A percentile compares a stretch with the other conserved stretches of the same genome.
Evolutionary conservation across 2,888 invertebrate genomes (phyloP).

Genomic region (Hirtodrosophila trivittata): DNA sequence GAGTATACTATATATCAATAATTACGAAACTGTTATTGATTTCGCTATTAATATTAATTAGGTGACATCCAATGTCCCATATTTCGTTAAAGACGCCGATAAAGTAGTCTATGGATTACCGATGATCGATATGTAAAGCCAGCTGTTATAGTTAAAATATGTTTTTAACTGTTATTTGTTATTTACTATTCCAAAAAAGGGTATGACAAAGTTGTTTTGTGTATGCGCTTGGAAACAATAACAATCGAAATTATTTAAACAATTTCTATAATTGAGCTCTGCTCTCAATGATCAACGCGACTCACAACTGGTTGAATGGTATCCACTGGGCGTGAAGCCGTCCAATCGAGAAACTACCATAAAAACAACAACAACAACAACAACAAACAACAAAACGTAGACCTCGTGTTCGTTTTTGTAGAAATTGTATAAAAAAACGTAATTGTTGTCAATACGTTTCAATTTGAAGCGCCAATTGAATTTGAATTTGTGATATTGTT

Average conservation of each 20-base stretch:
- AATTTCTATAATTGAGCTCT: slow-evolving; percentile 49
- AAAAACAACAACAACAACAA: slow-evolving; percentile 28
- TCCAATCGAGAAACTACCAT: slow-evolving; percentile 21
- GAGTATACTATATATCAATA: too few relatives aligned
- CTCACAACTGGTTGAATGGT: slow-evolving; percentile 3
- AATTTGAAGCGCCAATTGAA: slow-evolving; percentile 62
- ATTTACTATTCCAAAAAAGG: neutral
- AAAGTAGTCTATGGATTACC: neutral
- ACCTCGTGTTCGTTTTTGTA: slow-evolving; percentile 40
- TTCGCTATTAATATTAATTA: neutral
- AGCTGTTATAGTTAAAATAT: neutral
- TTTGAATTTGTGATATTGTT: slow-evolving; percentile 53
- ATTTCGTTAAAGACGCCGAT: too few relatives aligned
- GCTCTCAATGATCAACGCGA: slow-evolving; percentile 46
- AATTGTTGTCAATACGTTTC: slow-evolving; percentile 66
- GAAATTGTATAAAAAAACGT: slow-evolving; percentile 27
- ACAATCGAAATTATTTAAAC: slow-evolving; percentile 43
- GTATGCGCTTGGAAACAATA: slow-evolving; percentile 4
- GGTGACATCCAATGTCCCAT: neutral
- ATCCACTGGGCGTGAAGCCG: slow-evolving; percentile 29
- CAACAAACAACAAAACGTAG: slow-evolving; percentile 4
- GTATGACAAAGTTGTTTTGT: neutral
- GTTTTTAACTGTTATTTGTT: slow-evolving; percentile 2
- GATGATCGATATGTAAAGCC: neutral
- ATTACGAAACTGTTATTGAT: slow-evolving; percentile 13